Evolutionary conservation across 2,888 invertebrate species (phyloP), one percentile per base, ranked within the genome.

Genomic region (Agrochola lota): DNA sequence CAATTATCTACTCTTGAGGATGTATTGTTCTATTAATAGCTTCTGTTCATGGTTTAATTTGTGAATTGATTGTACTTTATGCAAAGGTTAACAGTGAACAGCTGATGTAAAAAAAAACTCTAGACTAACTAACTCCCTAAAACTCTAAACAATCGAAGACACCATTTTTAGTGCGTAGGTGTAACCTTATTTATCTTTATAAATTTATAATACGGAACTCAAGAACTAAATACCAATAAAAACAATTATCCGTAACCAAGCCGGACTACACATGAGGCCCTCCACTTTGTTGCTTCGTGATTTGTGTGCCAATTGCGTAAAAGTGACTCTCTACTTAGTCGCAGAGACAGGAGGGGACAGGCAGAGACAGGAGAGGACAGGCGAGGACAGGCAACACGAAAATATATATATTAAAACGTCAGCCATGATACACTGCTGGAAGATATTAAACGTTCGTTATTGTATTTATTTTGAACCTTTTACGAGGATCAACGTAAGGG

Each of bases 231-330:
- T 11, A 46, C 7, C n/a, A 46, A 76, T 46, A 35, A 40, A 17
- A 59, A 57, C 12, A 23, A 35, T n/a, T n/a, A 46, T 3, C 4
- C 7, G 1, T 55, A 43, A 63, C 7, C 20, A 4, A 7, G 0
- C 40, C 6, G 12, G 84, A 85, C 90, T 91, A 91, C 77, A 77
- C 81, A 90, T 90, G 80, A 17, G 78, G n/a, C 60, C 30, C 71
- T 81, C 81, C 82, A 87, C 88, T 88, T 86, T 85, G 88, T 85
- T 86, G 87, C 88, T 89, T 82, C 91, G 90, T 93, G 93, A 92
- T 92, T 93, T 91, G 93, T 93, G 91, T 91, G 89, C 90, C 91
- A 90, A 92, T 92, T 91, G 92, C 91, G 90, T 87, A 90, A 89
- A 91, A 92, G 90, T 90, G 90, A 91, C 89, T 90, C 88, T 89